These are phyloP conservation scores for Microplitis deprimator DNA, from an alignment of 2,888 invertebrate species.

Conservation along the genomic window DNA sequence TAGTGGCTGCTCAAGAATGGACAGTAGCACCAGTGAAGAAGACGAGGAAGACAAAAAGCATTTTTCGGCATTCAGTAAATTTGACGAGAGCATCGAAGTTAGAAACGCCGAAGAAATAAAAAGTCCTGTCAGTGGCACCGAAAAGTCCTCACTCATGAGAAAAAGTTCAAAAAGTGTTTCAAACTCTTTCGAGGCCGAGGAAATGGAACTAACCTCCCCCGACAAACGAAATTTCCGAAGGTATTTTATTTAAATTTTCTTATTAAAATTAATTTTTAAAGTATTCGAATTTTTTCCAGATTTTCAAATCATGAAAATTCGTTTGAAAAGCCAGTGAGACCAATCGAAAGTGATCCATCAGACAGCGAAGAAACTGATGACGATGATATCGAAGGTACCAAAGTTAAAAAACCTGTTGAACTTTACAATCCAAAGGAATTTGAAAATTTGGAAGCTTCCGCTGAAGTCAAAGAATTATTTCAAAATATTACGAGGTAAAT, in stretches of 20 bases:
- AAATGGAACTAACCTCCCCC: constrained; percentile 55
- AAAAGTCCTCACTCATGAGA: constrained; percentile 47
- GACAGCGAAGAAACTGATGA: constrained; percentile 69
- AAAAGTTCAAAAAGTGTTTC: constrained; percentile 44
- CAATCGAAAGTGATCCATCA: constrained; percentile 61
- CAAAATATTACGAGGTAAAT: constrained; percentile 89
- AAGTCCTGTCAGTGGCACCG: constrained; percentile 69
- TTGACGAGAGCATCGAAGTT: constrained; percentile 76
- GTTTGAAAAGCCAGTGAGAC: constrained; percentile 53
- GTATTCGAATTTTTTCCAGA: constrained; percentile 33
- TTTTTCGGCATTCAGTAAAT: constrained; percentile 63
- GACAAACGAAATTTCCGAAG: constrained; percentile 52
- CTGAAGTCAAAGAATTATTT: constrained; percentile 93
- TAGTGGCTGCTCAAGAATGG: constrained; percentile 42
- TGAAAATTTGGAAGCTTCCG: constrained; percentile 84
- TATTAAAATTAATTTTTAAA: not conserved
- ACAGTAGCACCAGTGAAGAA: constrained; percentile 56
- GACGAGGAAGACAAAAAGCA: constrained; percentile 59
- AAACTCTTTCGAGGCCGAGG: constrained; percentile 30
- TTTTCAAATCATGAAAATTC: constrained; percentile 52
- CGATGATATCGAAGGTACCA: constrained; percentile 58
- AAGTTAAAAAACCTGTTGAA: constrained; percentile 56
- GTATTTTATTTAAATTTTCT: constrained; percentile 31
- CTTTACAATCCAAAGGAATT: constrained; percentile 87
- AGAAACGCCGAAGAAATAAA: constrained; percentile 75